Base-by-base conservation (phyloP, 2,113 vertebrate genomes). In the Colaptes auratus region DNA sequence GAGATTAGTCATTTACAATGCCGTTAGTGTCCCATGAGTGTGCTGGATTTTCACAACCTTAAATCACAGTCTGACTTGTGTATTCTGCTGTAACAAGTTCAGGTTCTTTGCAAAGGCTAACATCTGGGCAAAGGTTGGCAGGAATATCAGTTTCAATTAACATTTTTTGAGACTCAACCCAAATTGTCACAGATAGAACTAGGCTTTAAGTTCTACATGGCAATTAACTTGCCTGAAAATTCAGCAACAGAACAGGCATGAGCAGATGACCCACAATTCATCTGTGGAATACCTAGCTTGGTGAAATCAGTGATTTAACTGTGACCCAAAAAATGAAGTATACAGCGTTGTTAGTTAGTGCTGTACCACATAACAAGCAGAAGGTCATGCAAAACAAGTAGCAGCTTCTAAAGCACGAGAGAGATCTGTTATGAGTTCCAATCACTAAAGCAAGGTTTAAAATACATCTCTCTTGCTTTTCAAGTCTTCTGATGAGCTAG, bases 331-430 rank as follows among this genome's bases (percentile, higher is more conserved):
- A 53, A 84, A 65, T 55, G 50, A 86, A 52, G 25, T 13, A 73
- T 12, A 42, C 21, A 84, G 59, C 31, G 35, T 33, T 78, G 63
- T 63, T 82, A 80, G 66, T 90, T 91, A 87, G 46, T 73, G 74
- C 74, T 76, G 39, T 52, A 85, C n/a, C 66, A 79, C 15, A 16
- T 10, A 74, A 52, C 65, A 89, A 86, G 65, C 28, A 90, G 67
- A 61, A 55, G 74, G 85, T 89, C 89, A 93, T 27, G 52, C 24
- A 88, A 91, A 91, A 82, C 39, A 82, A 76, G 72, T 19, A 94
- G 27, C 12, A 27, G 46, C 46, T 73, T 92, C 30, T 56, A 79
- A 91, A 48, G 71, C 67, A 93, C 53, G 0, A 87, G 23, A 81
- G 15, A 84, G 31, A 55, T 11, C 36, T 76, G 39, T 79, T 82